Conservation (phyloP, 1,140 invertebrate species). For the Ganaspis sp. region DNA sequence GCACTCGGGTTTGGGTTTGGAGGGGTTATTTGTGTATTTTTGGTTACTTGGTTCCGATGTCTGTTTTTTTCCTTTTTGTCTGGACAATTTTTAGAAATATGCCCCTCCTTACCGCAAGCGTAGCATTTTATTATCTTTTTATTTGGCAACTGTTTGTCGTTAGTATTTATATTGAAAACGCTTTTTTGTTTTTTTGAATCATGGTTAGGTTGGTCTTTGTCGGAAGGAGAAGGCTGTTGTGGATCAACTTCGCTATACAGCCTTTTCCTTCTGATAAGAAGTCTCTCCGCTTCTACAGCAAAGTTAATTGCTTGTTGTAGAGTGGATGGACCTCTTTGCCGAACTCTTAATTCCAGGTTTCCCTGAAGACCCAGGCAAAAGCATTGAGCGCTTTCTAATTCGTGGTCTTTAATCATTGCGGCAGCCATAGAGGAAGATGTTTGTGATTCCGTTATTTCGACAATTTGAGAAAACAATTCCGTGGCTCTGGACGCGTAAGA, state of each 20-base stretch:
- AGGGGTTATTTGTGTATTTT: too few relatives aligned
- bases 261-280: not conserved
- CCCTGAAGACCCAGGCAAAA: not conserved
- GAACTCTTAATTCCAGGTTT: not conserved
- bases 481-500: not conserved
- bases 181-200: not conserved
- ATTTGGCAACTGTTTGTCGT: not conserved
- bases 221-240: too few relatives aligned
- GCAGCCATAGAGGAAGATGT: not conserved
- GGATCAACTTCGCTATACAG: too few relatives aligned
- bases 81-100: not conserved
- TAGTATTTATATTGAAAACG: not conserved
- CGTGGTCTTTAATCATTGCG: not conserved
- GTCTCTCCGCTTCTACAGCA: not conserved
- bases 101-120: not conserved
- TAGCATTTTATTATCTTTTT: not conserved
- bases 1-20: too few relatives aligned
- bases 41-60: too few relatives aligned
- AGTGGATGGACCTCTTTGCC: not conserved
- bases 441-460: not conserved
- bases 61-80: too few relatives aligned
- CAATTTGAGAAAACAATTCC: not conserved
- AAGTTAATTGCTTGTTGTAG: not conserved
- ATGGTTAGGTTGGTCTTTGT: too few relatives aligned
- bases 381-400: not conserved